These are phyloP conservation scores for Dipodomys stephensi DNA, from an alignment of 2,113 vertebrate genomes.

Conservation along the genomic window DNA sequence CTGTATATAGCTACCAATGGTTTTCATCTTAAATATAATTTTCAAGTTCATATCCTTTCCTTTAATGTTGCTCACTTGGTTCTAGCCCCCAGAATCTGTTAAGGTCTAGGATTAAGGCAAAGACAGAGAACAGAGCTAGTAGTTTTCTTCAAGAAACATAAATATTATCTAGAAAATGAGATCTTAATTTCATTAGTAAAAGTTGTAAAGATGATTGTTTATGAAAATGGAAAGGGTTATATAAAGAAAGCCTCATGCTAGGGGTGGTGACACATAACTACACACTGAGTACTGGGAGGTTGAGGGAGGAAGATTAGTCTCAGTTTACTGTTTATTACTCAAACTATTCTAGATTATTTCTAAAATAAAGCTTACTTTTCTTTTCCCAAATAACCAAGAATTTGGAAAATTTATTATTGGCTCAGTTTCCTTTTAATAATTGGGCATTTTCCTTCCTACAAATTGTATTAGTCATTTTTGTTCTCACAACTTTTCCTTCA, in stretches of 20 bases:
- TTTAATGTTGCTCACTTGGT: background rate
- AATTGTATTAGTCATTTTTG: background rate
- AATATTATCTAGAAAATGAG: background rate
- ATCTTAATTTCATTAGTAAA: background rate
- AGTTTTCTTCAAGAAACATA: background rate
- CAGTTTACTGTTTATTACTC: background rate
- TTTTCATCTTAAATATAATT: background rate
- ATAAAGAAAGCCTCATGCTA: background rate
- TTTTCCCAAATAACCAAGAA: slow-evolving; percentile 46
- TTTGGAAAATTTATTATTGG: background rate
- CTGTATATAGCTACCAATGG: background rate
- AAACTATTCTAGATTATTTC: slow-evolving; percentile 17
- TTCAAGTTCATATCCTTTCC: background rate
- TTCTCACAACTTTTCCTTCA: background rate
- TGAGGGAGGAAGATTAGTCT: no score
- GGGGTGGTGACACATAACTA: background rate
- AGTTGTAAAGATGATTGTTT: slow-evolving; percentile 22
- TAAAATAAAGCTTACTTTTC: background rate
- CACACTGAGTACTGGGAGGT: background rate
- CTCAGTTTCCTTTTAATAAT: slow-evolving; percentile 28
- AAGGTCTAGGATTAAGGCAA: background rate
- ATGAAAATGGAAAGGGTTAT: background rate
- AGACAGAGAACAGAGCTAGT: background rate
- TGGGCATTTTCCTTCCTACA: background rate
- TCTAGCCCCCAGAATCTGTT: background rate